Evolutionary conservation across 2,888 invertebrate species (phyloP).

Genomic region (Gnatocerus cornutus): DNA sequence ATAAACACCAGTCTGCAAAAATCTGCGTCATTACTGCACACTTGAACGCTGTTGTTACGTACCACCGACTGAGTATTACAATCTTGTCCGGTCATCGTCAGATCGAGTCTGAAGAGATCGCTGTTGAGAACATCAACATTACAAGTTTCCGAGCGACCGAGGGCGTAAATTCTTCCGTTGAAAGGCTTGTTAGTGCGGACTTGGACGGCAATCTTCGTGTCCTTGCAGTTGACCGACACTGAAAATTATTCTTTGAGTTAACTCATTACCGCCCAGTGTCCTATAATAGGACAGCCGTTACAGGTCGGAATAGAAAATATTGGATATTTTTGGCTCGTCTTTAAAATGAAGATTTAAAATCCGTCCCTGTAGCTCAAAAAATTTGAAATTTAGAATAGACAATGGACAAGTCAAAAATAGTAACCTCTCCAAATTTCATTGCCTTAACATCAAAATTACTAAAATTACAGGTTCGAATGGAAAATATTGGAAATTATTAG

Average conservation of each 20-base stretch:
- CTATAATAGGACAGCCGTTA: too few species aligned
- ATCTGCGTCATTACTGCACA: slow-evolving; percentile 2
- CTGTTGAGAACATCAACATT: slow-evolving; percentile 95
- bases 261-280: too few species aligned
- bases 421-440: too few species aligned
- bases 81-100: slow-evolving; percentile 95
- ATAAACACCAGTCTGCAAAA: slow-evolving; percentile 88
- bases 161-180: slow-evolving; percentile 94
- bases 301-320: too few species aligned
- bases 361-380: too few species aligned
- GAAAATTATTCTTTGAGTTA: slow-evolving; percentile 60
- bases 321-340: too few species aligned
- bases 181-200: slow-evolving; percentile 95
- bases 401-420: too few species aligned
- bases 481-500: too few species aligned
- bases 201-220: slow-evolving; percentile 93
- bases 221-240: slow-evolving; percentile 96
- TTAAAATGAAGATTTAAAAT: too few species aligned
- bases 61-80: slow-evolving; percentile 97
- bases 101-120: slow-evolving; percentile 91
- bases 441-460: too few species aligned
- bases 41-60: slow-evolving; percentile 70
- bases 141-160: slow-evolving; percentile 95
- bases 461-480: too few species aligned
- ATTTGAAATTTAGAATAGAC: too few species aligned